Evolutionary conservation across 2,888 invertebrate genomes (phyloP), one percentile per base, ranked within the genome.

Genomic region (Archaeoteleia sp.): DNA sequence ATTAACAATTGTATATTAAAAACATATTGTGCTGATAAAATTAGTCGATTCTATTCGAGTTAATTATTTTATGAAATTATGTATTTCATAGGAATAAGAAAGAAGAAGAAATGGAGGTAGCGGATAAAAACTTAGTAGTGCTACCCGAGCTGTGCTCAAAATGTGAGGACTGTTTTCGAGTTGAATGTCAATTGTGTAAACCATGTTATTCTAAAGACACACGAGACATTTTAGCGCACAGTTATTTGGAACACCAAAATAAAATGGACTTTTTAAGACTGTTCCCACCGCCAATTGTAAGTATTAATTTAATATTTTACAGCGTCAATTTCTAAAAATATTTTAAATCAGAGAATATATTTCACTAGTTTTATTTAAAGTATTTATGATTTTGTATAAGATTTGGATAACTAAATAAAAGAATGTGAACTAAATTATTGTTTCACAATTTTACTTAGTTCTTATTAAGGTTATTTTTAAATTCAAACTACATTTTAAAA

Each of bases 201-300:
- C 90, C 90, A 0, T 98, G 98, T 79, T 86, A 95, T 30, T 89
- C 88, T 1, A 79, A 86, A 0, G 88, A 88, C 23, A 87, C 91
- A 27, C 88, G 88, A 70, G 80, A 85, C 8, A 88, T 87, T 53
- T 82, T 97, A 6, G 87, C 90, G 43, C 86, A 87, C 67, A 92
- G 96, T 0, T 93, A 93, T 78, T 86, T 88, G 46, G 97, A 98
- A 80, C 94, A 95, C 82, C 84, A 93, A 12, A 93, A 94, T 81
- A 89, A 90, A 75, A 91, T 92, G 55, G 92, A 93, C 73, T 96
- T 92, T 83, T 90, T 91, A 78, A 88, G 97, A 74, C 88, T 97
- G 15, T 91, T 94, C 77, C 97, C 97, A 0, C 92, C 92, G 7
- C 80, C 89, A 17, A 90, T 92, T 88, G 91, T 86, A 78, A 80